Conservation (phyloP, 2,113 vertebrate genomes). For the Nanorana parkeri region DNA sequence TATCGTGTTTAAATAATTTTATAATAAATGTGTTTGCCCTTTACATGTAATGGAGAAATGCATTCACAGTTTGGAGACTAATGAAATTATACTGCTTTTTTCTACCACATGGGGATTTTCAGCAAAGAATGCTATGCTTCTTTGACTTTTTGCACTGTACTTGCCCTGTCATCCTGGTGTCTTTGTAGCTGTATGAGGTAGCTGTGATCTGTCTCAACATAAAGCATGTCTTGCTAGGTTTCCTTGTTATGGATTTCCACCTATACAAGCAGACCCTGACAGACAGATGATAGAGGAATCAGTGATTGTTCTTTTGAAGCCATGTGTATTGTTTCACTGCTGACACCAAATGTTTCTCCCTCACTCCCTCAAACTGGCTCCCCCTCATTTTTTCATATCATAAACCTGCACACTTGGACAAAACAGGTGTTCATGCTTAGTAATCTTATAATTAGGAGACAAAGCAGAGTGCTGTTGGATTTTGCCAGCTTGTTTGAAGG, state of each 20-base stretch:
- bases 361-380: too few relatives aligned
- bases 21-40: constrained; percentile 55
- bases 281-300: too few relatives aligned
- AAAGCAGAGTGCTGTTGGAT: too few relatives aligned
- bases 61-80: constrained; percentile 44
- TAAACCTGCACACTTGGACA: too few relatives aligned
- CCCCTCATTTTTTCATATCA: too few relatives aligned
- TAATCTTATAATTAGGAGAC: too few relatives aligned
- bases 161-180: constrained; percentile 6
- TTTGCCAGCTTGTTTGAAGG: too few relatives aligned
- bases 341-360: too few relatives aligned
- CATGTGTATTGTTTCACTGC: too few relatives aligned
- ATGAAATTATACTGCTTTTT: constrained; percentile 45
- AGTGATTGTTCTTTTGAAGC: too few relatives aligned
- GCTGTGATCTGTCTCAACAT: neutral
- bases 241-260: neutral
- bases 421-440: too few relatives aligned
- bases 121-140: constrained; percentile 12
- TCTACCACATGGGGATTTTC: constrained; percentile 12
- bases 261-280: too few relatives aligned
- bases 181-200: neutral
- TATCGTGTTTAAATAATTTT: constrained; percentile 55
- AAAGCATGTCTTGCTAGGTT: neutral
- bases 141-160: neutral
- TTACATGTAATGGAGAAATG: constrained; percentile 52